Evolutionary conservation across 2,888 invertebrate species (phyloP).

Genomic region (Chromoteleia sp.): DNA sequence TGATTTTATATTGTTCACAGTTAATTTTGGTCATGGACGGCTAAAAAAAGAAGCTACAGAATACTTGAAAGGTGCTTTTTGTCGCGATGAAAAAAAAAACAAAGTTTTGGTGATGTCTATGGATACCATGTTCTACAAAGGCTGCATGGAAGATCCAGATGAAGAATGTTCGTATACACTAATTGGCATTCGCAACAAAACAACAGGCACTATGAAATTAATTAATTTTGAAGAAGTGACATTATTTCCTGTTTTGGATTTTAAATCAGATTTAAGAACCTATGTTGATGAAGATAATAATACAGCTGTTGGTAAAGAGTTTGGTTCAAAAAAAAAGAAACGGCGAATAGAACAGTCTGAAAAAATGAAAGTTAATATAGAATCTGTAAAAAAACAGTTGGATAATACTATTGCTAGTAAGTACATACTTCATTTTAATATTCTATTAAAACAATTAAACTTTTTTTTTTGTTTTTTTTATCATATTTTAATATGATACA

Average conservation of each 20-base stretch:
- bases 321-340: slow-evolving; percentile 88
- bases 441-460: not conserved
- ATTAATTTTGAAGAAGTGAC: slow-evolving; percentile 31
- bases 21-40: slow-evolving; percentile 23
- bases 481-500: too few species aligned
- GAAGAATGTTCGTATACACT: slow-evolving; percentile 19
- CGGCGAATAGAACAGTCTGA: slow-evolving; percentile 87
- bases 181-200: slow-evolving; percentile 53
- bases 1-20: slow-evolving; percentile 14
- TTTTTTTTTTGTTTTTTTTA: slow-evolving; percentile 24
- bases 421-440: slow-evolving; percentile 16
- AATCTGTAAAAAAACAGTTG: slow-evolving; percentile 87
- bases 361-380: slow-evolving; percentile 86
- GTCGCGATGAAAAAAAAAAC: slow-evolving; percentile 14
- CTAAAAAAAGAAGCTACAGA: not conserved
- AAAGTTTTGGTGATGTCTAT: slow-evolving; percentile 24
- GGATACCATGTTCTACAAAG: slow-evolving; percentile 40
- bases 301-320: slow-evolving; percentile 87
- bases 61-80: slow-evolving; percentile 15
- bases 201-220: slow-evolving; percentile 28
- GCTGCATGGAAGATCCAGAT: slow-evolving; percentile 5
- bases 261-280: slow-evolving; percentile 54
- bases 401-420: slow-evolving; percentile 86
- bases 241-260: slow-evolving; percentile 39
- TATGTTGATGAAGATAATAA: slow-evolving; percentile 70